phyloP scores from a whole-genome alignment of 2,797 vertebrate genomes.

The Nothura maculosa region DNA sequence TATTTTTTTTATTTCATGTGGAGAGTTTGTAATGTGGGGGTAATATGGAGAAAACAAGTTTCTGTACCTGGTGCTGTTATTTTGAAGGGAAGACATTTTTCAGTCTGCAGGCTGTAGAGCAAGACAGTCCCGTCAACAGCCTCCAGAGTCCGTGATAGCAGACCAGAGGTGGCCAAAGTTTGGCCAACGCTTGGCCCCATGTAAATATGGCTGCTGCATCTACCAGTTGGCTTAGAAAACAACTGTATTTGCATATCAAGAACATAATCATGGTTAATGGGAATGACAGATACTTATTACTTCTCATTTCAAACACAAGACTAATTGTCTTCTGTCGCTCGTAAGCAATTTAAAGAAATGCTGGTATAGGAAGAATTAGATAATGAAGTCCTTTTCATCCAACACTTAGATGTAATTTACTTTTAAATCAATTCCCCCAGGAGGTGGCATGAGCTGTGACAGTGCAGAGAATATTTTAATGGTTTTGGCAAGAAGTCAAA shows the following conservation, averaged over 20 bases:
- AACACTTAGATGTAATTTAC: constrained; percentile 75
- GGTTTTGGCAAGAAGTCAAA: constrained; percentile 72
- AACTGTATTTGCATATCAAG: constrained; percentile 33
- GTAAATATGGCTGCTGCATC: not conserved
- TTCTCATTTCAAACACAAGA: constrained; percentile 46
- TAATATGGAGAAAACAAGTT: not conserved
- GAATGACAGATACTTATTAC: constrained; percentile 64
- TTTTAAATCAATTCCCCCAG: constrained; percentile 65
- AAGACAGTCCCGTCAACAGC: not conserved
- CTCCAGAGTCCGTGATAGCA: not conserved
- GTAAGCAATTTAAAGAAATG: constrained; percentile 77
- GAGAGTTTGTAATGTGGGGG: too few relatives aligned
- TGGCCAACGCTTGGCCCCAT: not conserved
- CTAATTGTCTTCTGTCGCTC: constrained; percentile 69
- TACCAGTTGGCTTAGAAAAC: not conserved
- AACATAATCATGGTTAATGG: constrained; percentile 29
- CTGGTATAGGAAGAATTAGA: constrained; percentile 72
- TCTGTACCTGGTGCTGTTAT: not conserved
- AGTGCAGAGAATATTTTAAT: constrained; percentile 69
- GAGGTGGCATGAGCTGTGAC: constrained; percentile 72
- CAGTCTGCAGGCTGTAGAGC: not conserved
- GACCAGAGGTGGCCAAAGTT: not conserved
- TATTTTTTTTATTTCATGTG: too few relatives aligned
- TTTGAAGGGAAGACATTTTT: not conserved
- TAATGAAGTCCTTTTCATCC: constrained; percentile 75